Percentiles rank a stretch among this genome's conserved stretches.
Evolutionary conservation across 2,888 invertebrate genomes (phyloP).

Genomic region (Lycaena phlaeas): DNA sequence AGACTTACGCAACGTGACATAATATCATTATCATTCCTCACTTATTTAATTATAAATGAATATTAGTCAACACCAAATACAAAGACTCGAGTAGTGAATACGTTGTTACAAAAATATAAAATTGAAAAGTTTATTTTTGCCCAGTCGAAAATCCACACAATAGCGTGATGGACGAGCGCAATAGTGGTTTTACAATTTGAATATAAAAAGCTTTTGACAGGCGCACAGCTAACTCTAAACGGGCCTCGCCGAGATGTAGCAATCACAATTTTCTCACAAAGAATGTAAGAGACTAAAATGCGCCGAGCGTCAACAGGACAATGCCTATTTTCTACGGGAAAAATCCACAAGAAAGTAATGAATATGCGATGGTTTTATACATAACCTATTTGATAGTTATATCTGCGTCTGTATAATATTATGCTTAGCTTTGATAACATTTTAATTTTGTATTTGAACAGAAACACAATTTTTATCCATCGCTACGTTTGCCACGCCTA

Average conservation of each 20-base stretch:
- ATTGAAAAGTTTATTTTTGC: too few relatives aligned
- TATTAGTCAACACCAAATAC: not conserved
- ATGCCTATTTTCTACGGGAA: conserved; percentile 32
- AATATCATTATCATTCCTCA: too few relatives aligned
- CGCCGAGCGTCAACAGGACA: conserved; percentile 41
- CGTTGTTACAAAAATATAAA: too few relatives aligned
- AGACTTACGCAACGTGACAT: too few relatives aligned
- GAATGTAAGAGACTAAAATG: conserved; percentile 36
- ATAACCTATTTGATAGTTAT: too few relatives aligned
- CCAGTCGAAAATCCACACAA: too few relatives aligned
- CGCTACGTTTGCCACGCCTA: too few relatives aligned
- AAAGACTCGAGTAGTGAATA: too few relatives aligned
- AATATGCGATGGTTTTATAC: not conserved
- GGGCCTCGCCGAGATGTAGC: conserved; percentile 29
- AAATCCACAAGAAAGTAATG: conserved; percentile 2
- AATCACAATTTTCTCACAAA: conserved; percentile 41
- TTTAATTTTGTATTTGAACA: not conserved
- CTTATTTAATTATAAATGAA: not conserved
- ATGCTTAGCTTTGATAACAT: not conserved
- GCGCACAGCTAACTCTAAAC: conserved; percentile 21
- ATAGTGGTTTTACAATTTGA: conserved; percentile 20
- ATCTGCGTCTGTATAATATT: too few relatives aligned
- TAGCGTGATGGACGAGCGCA: not conserved
- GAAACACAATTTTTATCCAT: too few relatives aligned
- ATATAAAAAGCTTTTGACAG: conserved; percentile 20